Evolutionary conservation across 2,888 invertebrate genomes (phyloP), one percentile per base, ranked within the genome.

Genomic region (Archaeoteleia sp.): DNA sequence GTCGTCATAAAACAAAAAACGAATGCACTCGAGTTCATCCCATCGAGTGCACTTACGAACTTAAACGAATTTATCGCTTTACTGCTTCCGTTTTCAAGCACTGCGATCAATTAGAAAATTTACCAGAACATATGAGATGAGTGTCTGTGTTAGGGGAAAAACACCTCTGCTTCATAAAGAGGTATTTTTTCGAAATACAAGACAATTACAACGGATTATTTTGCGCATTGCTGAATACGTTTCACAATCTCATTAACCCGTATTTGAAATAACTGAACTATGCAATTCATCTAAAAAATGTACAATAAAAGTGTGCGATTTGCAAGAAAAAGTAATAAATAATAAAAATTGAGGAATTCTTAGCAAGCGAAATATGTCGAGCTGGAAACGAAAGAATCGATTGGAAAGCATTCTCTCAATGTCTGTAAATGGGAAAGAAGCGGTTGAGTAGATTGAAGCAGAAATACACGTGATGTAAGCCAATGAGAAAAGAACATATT

Each of bases 1-100:
- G 29, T 61, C 46, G 61, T 53, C 53, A 46, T 42, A 43, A 58
- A 58, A 49, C 46, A 53, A 53, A 53, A 55, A 61, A 49, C 34
- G 49, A 51, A 61, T 45, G 45, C 34, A 45, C 53, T 53, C 23
- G 7, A 53, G 39, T 40, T 61, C 39, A 37, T 53, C 53, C 35
- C 35, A 43, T 35, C 27, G 27, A 61, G 45, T 61, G 27, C 39
- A 46, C 53, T 45, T 32, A 27, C 32, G 10, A 53, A 40, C 9
- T 51, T 61, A 46, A 32, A 61, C 32, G 29, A 9, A 46, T 53
- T 51, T 53, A 53, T 46, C 40, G 45, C 32, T 61, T 61, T 46
- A 53, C 30, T 35, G 49, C 29, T 49, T 17, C 49, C 27, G 45
- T 58, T 58, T 49, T 35, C 6, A 43, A 40, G 13, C 13, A 17